Percentiles rank a stretch among this genome's conserved stretches.
Evolutionary conservation across 2,113 vertebrate genomes (phyloP).

Genomic region (Neogale vison): DNA sequence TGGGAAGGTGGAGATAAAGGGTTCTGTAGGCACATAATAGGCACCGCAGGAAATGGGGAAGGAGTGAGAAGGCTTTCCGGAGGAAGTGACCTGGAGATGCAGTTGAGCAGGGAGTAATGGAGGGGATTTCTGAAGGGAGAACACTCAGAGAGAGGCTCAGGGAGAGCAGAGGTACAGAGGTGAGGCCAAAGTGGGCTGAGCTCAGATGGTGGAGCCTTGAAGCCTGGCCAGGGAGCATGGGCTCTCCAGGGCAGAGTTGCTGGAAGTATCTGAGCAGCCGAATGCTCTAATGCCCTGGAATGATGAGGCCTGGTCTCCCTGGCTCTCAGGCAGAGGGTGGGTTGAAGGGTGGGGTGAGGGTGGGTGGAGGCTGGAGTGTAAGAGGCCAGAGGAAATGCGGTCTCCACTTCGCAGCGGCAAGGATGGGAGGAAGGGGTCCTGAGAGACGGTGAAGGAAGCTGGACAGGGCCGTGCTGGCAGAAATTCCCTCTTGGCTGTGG

Average conservation of each 20-base stretch:
- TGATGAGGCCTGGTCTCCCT: background rate
- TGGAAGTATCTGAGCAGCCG: background rate
- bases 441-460: background rate
- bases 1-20: background rate
- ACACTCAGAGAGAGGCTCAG: background rate
- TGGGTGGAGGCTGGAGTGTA: background rate
- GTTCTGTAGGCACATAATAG: background rate
- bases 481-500: background rate
- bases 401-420: background rate
- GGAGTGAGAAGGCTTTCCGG: background rate
- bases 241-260: background rate
- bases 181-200: background rate
- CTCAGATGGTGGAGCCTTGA: accelerated
- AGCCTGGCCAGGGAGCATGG: background rate
- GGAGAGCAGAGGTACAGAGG: background rate
- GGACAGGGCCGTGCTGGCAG: accelerated
- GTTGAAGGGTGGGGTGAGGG: background rate
- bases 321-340: background rate
- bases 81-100: background rate
- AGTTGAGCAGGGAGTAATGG: background rate
- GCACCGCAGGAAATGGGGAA: background rate
- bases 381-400: background rate
- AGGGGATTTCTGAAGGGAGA: background rate
- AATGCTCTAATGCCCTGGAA: background rate
- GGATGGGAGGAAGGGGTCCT: background rate